Evolutionary conservation across 2,113 vertebrate species (phyloP).

Genomic region (Callaeas wilsoni): DNA sequence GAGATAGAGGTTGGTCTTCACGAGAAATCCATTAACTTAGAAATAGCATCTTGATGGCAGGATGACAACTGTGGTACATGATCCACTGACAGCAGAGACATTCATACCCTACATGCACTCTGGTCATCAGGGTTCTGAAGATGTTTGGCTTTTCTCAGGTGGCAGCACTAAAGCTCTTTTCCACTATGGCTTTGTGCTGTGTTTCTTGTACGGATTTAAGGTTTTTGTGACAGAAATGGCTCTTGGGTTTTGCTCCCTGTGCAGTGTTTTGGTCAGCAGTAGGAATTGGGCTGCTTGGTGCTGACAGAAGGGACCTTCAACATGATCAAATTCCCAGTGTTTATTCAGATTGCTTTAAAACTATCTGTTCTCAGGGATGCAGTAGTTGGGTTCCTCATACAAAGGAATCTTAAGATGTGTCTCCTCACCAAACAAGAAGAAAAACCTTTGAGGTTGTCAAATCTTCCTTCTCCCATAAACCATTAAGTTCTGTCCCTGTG

Average conservation of each 20-base stretch:
- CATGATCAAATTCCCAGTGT: not conserved
- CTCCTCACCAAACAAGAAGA: not conserved
- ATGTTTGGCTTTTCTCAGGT: not conserved
- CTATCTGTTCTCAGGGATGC: not conserved
- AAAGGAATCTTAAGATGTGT: not conserved
- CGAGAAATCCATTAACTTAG: not conserved
- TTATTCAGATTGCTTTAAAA: not conserved
- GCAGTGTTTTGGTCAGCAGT: not conserved
- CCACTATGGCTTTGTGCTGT: not conserved
- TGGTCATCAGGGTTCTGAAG: not conserved
- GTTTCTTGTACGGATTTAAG: not conserved
- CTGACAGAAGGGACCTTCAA: not conserved
- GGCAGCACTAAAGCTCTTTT: not conserved
- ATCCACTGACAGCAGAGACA: not conserved
- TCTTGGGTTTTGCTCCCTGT: not conserved
- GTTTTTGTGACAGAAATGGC: not conserved
- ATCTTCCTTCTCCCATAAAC: not conserved
- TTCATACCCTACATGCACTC: accelerated
- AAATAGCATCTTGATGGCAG: not conserved
- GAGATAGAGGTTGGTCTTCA: not conserved
- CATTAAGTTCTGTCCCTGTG: not conserved
- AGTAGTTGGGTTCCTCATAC: not conserved
- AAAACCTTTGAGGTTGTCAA: not conserved
- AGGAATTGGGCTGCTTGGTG: not conserved
- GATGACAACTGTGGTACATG: accelerated